Percentiles rank a stretch among this genome's conserved stretches.
These are phyloP conservation scores for Coreius guichenoti DNA, from an alignment of 2,797 vertebrate species.

Conservation along the genomic window DNA sequence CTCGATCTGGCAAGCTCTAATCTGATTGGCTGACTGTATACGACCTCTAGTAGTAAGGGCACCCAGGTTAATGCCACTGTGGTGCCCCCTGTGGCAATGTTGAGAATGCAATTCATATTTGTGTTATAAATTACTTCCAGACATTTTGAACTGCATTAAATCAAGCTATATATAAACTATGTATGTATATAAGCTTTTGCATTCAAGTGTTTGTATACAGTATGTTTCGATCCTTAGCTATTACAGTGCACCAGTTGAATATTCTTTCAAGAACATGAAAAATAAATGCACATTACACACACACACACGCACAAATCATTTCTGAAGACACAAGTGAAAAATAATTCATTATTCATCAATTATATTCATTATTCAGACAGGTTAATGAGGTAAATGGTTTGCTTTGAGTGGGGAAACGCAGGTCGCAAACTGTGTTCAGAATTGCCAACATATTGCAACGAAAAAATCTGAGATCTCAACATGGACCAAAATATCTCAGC, in stretches of 20 bases:
- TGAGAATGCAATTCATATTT: neutral
- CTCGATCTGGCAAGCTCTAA: neutral
- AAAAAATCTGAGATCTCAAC: neutral
- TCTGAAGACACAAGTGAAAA: conserved; percentile 57
- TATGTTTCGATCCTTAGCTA: too few species aligned
- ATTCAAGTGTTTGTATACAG: too few species aligned
- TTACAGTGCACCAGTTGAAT: neutral
- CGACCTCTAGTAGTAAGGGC: neutral
- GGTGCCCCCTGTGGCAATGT: neutral
- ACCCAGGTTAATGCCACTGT: neutral
- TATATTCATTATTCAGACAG: conserved; percentile 71
- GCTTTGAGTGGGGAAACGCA: conserved; percentile 17
- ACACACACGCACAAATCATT: conserved; percentile 29
- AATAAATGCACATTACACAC: neutral
- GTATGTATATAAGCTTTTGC: too few species aligned
- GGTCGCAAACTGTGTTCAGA: neutral
- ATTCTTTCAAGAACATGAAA: neutral
- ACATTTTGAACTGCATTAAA: neutral
- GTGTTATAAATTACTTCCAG: neutral
- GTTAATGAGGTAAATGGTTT: conserved; percentile 67
- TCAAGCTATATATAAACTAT: neutral
- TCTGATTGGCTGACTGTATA: neutral
- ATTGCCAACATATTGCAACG: neutral
- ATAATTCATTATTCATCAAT: conserved; percentile 66
- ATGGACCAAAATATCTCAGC: neutral